These are phyloP conservation scores for Baronia brevicornis DNA, from an alignment of 2,888 invertebrate genomes.

Conservation along the genomic window DNA sequence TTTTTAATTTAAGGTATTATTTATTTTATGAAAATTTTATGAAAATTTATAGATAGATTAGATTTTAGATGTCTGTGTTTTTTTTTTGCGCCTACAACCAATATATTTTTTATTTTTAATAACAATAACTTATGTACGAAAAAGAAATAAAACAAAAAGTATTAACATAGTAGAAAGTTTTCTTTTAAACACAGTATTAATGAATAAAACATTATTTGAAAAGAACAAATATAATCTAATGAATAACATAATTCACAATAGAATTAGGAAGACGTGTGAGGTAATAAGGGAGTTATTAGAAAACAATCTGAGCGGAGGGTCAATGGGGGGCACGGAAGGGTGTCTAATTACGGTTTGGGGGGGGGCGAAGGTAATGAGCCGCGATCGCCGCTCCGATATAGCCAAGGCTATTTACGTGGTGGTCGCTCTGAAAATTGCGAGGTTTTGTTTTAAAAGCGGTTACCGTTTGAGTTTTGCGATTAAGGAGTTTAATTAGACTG, in stretches of 20 bases:
- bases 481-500: slow-evolving; percentile 75
- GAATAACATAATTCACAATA: slow-evolving; percentile 12
- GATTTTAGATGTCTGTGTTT: no score
- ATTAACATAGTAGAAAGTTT: no score
- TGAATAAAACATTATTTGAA: no score
- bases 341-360: slow-evolving; percentile 67
- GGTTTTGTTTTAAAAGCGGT: slow-evolving; percentile 75
- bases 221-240: no score
- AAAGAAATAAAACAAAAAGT: slow-evolving; percentile 14
- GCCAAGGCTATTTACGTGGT: slow-evolving; percentile 70
- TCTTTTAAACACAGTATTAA: no score
- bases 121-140: slow-evolving; percentile 9
- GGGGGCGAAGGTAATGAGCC: slow-evolving; percentile 71
- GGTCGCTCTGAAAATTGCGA: slow-evolving; percentile 71
- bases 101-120: slow-evolving; percentile 1
- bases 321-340: slow-evolving; percentile 39
- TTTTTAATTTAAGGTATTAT: no score
- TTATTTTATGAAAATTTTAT: no score
- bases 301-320: slow-evolving; percentile 59
- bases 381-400: slow-evolving; percentile 73
- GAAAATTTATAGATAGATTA: no score
- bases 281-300: slow-evolving; percentile 70
- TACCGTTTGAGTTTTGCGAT: slow-evolving; percentile 75
- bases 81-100: no score
- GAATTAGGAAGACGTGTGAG: slow-evolving; percentile 9